These are phyloP conservation scores for Dicrostonyx torquatus DNA, from an alignment of 2,797 vertebrate genomes.

Conservation along the genomic window DNA sequence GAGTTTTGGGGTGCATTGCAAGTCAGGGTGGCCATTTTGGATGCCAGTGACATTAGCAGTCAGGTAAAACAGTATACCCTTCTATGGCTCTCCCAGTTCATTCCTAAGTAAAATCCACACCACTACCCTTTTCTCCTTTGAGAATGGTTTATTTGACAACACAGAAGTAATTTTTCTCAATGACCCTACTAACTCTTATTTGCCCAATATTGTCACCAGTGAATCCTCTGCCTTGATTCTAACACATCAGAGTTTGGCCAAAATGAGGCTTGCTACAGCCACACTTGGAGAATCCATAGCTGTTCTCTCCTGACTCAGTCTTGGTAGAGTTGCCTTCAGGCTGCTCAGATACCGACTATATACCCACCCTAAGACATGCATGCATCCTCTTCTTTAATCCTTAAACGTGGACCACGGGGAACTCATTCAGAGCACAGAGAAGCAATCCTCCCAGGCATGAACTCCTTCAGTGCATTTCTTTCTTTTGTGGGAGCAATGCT, in stretches of 20 bases:
- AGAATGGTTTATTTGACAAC: neutral
- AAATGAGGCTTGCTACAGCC: neutral
- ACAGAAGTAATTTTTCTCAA: neutral
- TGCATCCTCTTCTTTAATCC: neutral
- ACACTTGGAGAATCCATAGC: rapidly evolving
- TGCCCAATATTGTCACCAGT: rapidly evolving
- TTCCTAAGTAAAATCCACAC: neutral
- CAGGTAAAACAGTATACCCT: neutral
- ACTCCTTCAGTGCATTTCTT: neutral
- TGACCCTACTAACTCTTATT: neutral
- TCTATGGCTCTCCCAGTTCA: neutral
- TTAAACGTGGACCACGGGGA: neutral
- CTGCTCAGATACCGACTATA: neutral
- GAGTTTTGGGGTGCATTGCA: too few relatives aligned
- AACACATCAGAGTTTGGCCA: neutral
- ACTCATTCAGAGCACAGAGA: neutral
- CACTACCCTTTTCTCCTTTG: neutral
- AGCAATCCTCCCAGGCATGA: neutral
- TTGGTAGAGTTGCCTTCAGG: neutral
- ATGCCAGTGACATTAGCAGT: neutral
- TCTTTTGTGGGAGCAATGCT: neutral
- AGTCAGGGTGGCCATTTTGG: neutral
- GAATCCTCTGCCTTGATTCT: rapidly evolving
- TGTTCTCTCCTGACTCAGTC: neutral
- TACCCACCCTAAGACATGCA: neutral